These are phyloP conservation scores for Choloepus didactylus DNA, from an alignment of 2,797 vertebrate genomes.

Conservation along the genomic window DNA sequence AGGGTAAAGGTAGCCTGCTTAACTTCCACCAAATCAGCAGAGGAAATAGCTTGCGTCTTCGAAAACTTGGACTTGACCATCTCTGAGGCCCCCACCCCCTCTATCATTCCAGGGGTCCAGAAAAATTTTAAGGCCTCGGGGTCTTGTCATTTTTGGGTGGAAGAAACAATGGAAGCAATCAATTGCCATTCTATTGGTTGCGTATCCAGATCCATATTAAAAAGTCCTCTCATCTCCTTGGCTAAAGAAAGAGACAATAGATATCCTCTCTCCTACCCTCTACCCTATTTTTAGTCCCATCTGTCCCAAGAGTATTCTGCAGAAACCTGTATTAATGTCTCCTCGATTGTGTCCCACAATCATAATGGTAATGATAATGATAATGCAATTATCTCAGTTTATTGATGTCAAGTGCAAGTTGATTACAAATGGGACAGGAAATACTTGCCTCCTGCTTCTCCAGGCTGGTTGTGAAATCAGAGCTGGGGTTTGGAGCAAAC, in stretches of 20 bases:
- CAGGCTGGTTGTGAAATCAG: conserved; percentile 92
- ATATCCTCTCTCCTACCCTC: conserved; percentile 1
- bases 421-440: conserved; percentile 90
- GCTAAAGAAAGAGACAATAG: conserved; percentile 76
- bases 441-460: conserved; percentile 89
- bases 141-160: not conserved
- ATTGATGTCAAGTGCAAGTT: conserved; percentile 87
- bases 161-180: conserved; percentile 51
- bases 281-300: conserved; percentile 61
- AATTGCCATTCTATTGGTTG: conserved; percentile 1
- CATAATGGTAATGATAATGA: conserved; percentile 86
- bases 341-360: conserved; percentile 84
- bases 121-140: not conserved
- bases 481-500: conserved; percentile 89
- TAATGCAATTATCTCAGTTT: conserved; percentile 86
- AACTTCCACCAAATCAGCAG: not conserved
- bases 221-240: conserved; percentile 75
- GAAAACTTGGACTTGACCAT: not conserved
- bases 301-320: conserved; percentile 76
- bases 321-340: conserved; percentile 83
- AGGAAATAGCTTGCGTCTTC: not conserved
- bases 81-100: not conserved
- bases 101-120: not conserved
- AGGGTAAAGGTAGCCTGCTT: not conserved
- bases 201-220: conserved; percentile 63